Evolutionary conservation across 2,797 vertebrate genomes (phyloP).

Genomic region (Notamacropus eugenii): DNA sequence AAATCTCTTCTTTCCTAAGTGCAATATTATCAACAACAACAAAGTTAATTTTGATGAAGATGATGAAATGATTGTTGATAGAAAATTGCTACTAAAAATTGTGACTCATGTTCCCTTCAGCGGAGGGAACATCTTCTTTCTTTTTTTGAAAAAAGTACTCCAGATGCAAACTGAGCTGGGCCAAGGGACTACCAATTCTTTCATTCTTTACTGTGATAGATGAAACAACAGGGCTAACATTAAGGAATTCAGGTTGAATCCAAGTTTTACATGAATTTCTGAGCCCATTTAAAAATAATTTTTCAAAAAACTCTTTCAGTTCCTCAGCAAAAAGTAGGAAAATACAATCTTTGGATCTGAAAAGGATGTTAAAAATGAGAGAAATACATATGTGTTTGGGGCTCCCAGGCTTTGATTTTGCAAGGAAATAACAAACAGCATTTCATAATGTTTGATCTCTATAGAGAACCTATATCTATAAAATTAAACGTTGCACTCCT

Average conservation of each 20-base stretch:
- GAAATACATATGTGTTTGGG: constrained; percentile 51
- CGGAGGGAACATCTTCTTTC: background rate
- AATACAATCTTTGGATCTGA: constrained; percentile 50
- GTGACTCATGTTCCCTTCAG: no score
- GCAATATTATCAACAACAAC: background rate
- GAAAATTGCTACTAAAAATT: constrained; percentile 40
- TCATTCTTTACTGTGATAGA: no score
- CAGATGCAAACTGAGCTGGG: no score
- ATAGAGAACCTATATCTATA: background rate
- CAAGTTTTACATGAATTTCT: constrained; percentile 4
- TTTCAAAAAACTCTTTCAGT: constrained; percentile 47
- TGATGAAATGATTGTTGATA: background rate
- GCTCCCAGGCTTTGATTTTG: constrained; percentile 53
- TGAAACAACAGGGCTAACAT: no score
- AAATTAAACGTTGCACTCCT: constrained; percentile 25
- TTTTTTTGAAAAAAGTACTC: background rate
- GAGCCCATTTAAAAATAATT: constrained; percentile 50
- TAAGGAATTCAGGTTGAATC: background rate
- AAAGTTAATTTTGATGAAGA: background rate
- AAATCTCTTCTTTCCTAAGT: no score
- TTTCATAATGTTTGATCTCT: constrained; percentile 37
- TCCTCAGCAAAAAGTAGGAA: constrained; percentile 57
- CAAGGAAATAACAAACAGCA: constrained; percentile 45
- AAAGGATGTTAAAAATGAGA: constrained; percentile 50
- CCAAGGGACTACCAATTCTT: no score